A percentile compares a stretch with the other conserved stretches of the same genome.
These are phyloP conservation scores for Ophonus ardosiacus DNA, from an alignment of 2,888 invertebrate species.

Conservation along the genomic window DNA sequence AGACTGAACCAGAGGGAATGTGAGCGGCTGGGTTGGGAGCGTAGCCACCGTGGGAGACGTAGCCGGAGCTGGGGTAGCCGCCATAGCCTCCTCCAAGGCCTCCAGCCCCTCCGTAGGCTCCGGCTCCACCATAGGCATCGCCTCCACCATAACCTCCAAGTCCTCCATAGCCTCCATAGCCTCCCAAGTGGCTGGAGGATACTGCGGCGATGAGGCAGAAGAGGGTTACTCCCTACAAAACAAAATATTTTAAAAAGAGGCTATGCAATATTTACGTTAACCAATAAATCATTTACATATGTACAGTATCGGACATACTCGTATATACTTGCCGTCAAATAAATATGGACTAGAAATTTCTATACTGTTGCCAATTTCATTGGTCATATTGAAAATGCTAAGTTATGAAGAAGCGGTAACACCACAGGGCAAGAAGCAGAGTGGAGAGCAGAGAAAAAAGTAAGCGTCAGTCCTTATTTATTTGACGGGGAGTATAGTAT, in stretches of 20 bases:
- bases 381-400: no score
- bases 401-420: no score
- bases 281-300: no score
- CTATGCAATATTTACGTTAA: no score
- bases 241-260: not conserved
- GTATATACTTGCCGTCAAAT: no score
- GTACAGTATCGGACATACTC: no score
- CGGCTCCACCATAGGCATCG: not conserved
- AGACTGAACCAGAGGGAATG: conserved; percentile 56
- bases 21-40: conserved; percentile 62
- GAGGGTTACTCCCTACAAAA: not conserved
- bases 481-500: no score
- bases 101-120: not conserved
- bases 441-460: no score
- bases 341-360: no score
- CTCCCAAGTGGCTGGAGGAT: not conserved
- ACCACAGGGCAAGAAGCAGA: no score
- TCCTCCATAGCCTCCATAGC: not conserved
- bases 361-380: no score
- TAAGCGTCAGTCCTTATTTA: no score
- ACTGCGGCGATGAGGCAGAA: not conserved
- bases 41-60: conserved; percentile 35
- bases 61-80: conserved; percentile 33
- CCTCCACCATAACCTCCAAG: not conserved
- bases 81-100: not conserved